Base-by-base conservation (phyloP, 2,888 invertebrate species). In the Lordiphosa fenestrarum region DNA sequence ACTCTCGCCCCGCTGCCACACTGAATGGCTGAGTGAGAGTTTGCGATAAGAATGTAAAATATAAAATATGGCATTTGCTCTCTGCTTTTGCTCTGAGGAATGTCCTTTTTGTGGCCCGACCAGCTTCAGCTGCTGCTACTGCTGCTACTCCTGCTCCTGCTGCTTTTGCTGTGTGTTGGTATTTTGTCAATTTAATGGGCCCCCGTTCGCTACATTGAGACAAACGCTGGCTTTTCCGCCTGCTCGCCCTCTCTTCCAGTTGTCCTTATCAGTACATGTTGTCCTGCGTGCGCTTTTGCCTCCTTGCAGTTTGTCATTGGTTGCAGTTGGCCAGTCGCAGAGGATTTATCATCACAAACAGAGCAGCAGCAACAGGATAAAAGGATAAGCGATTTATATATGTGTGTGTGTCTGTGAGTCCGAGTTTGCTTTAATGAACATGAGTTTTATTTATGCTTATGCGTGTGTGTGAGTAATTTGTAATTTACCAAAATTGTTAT, bases 11-110 rank as follows among this genome's bases (percentile, higher is more conserved):
- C 48, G n/a, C 39, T 44, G 39, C 38, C 59, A 42, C 47, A 52
- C 55, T 66, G 82, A 84, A 84, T 81, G 82, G 73, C 65, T 81
- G 83, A 77, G 82, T 86, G 81, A 72, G 77, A 81, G 82, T 83
- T 84, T 75, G 85, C 87, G 89, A 89, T 89, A 89, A 89, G 88
- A 87, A 87, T 87, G 88, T 87, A 87, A 89, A 89, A 89, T 89
- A 89, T 88, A 89, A 87, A 84, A 85, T 86, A 85, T 86, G 85
- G 85, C 81, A 77, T 71, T 76, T 83, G 62, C 39, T 39, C 60
- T 60, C 52, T 53, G 46, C 53, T 40, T 52, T 39, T 56, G 66
- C 75, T 81, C 82, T 82, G 87, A 88, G 86, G 87, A 88, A 88
- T 88, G 88, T 88, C 88, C 88, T 88, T 88, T 88, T 88, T 86